Conservation (phyloP, 1,140 invertebrate genomes). For the Oncopodura yosiiana region DNA sequence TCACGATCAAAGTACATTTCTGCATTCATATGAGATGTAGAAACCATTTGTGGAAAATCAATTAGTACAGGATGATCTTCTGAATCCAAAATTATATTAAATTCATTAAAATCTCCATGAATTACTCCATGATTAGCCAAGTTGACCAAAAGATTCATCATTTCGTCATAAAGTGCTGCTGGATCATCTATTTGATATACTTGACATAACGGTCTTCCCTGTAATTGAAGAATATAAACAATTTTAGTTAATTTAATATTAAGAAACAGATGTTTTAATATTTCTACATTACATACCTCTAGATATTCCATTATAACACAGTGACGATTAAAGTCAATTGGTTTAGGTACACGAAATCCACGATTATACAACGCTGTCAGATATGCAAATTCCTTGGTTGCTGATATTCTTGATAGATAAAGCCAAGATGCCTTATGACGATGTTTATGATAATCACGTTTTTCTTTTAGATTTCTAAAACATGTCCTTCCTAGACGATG, state of each 20-base stretch:
- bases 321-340: conserved; percentile 90
- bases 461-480: conserved; percentile 92
- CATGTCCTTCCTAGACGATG: conserved; percentile 88
- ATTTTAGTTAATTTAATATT: background rate
- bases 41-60: conserved; percentile 99
- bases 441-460: conserved; percentile 92
- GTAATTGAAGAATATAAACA: background rate
- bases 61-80: conserved; percentile 78
- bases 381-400: conserved; percentile 95
- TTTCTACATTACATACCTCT: conserved; percentile 38
- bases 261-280: background rate
- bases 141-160: conserved; percentile 88
- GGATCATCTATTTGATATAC: conserved; percentile 67
- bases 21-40: conserved; percentile 83
- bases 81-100: conserved; percentile 83
- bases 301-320: conserved; percentile 95
- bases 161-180: conserved; percentile 76
- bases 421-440: conserved; percentile 86
- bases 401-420: conserved; percentile 92
- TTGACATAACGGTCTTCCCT: conserved; percentile 68
- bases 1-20: conserved; percentile 90
- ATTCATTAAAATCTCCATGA: conserved; percentile 99
- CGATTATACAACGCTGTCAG: conserved; percentile 88
- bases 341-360: conserved; percentile 88
- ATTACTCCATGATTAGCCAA: conserved; percentile 91